phyloP scores from a whole-genome alignment of 92 coral and sea anemone genomes.

The Phenganax stokvisi region DNA sequence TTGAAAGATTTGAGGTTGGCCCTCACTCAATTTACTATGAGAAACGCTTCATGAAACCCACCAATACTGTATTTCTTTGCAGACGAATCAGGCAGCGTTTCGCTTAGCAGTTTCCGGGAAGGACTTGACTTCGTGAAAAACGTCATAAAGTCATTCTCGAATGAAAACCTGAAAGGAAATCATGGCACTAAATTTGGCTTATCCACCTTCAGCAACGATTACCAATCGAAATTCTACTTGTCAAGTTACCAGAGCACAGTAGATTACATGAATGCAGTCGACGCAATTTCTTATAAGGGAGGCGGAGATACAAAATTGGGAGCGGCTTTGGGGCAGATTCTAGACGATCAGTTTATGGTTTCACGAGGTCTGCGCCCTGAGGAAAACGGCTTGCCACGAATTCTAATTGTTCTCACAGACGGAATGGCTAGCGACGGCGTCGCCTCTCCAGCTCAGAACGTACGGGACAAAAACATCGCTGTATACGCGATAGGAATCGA shows the following conservation, averaged over 20 bases:
- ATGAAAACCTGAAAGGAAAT: slow-evolving; percentile 27
- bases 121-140: slow-evolving; percentile 28
- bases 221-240: not conserved
- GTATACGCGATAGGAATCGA: slow-evolving; percentile 38
- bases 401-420: slow-evolving; percentile 38
- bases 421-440: slow-evolving; percentile 20
- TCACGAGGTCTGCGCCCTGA: slow-evolving; percentile 22
- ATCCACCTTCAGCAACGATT: slow-evolving; percentile 25
- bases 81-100: slow-evolving; percentile 59
- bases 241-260: slow-evolving; percentile 8
- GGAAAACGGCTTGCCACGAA: slow-evolving; percentile 30
- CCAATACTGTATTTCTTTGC: slow-evolving; percentile 25
- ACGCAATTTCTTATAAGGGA: not conserved
- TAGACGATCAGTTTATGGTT: slow-evolving; percentile 30
- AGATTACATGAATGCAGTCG: slow-evolving; percentile 10
- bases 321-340: slow-evolving; percentile 8
- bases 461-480: slow-evolving; percentile 24
- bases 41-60: too few species aligned
- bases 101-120: slow-evolving; percentile 40
- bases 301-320: slow-evolving; percentile 24
- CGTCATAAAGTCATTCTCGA: slow-evolving; percentile 27
- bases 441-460: slow-evolving; percentile 17
- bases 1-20: too few species aligned
- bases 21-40: too few species aligned
- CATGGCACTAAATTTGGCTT: slow-evolving; percentile 35